Evolutionary conservation across 2,797 vertebrate species (phyloP), one percentile per base, ranked within the genome.

Genomic region (Liparis tanakae): DNA sequence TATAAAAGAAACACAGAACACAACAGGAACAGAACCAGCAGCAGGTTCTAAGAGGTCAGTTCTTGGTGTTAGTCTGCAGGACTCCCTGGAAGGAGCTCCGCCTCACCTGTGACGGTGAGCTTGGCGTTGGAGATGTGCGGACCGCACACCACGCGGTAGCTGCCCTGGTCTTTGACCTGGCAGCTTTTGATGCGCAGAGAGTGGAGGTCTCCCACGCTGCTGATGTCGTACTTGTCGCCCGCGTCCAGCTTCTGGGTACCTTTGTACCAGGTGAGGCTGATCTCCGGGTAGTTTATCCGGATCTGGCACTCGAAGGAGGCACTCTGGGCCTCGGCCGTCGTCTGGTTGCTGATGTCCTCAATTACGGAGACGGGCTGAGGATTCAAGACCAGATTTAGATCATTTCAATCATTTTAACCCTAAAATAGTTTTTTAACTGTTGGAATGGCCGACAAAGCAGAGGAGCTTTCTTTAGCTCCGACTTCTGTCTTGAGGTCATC

Each of bases 241-340:
- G 90, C 92, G 34, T 97, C 95, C 85, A 99, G 93, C 91, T 97
- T 98, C 91, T 96, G 95, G 1, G 97, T 99, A 65, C 97, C 98
- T 86, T 97, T 99, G 93, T 99, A 99, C 98, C 98, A 99, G 48
- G 95, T 96, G 25, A 99, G 94, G 7, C 94, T 92, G 87, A 99
- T 98, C 95, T 99, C 98, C 12, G 97, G 97, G 87, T 98, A 99
- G 92, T 99, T 98, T 87, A 99, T 98, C 87, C 93, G 95, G 88
- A 99, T 96, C 63, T 95, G 93, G 83, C 97, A 99, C 93, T 97
- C 93, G 80, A 99, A 99, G 39, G 93, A 66, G 55, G 96, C 96
- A 12, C 93, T 95, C 72, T 96, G 93, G 81, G 96, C 95, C 91
- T 94, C 93, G 63, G 93, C 72, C 20, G 94, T 90, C 0, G 82